These are phyloP conservation scores for Parus major DNA, from an alignment of 2,113 vertebrate species.

Conservation along the genomic window DNA sequence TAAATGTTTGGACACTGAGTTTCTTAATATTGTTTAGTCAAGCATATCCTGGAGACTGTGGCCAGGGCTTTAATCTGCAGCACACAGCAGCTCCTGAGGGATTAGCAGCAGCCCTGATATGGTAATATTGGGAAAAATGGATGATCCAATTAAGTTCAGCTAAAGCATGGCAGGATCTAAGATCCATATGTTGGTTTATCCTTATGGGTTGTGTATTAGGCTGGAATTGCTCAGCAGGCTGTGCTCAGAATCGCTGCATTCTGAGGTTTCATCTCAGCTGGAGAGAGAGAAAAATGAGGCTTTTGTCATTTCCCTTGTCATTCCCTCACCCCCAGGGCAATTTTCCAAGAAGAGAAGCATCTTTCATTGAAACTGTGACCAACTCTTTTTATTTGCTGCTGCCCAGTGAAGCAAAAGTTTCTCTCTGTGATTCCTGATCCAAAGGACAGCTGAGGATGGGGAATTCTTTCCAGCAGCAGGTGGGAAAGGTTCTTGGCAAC, in stretches of 20 bases:
- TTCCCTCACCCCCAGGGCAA: background rate
- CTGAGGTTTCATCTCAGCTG: background rate
- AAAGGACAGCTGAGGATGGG: background rate
- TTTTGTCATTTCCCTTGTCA: background rate
- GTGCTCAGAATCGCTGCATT: background rate
- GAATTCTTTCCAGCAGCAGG: background rate
- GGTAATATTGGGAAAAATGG: constrained; percentile 65
- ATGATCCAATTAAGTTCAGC: constrained; percentile 67
- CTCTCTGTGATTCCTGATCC: background rate
- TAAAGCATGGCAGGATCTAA: constrained; percentile 26
- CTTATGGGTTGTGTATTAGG: background rate
- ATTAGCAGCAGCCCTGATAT: constrained; percentile 46
- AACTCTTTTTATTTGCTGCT: background rate
- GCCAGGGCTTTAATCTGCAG: constrained; percentile 60
- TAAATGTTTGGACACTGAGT: background rate
- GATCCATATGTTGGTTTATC: constrained; percentile 52
- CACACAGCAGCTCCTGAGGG: background rate
- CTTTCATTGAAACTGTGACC: background rate
- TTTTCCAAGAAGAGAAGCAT: background rate
- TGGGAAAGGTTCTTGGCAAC: background rate
- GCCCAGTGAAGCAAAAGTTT: background rate
- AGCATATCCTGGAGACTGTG: constrained; percentile 17
- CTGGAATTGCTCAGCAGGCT: background rate
- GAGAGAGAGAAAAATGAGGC: background rate
- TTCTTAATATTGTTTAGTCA: constrained; percentile 42